Evolutionary conservation across 2,797 vertebrate genomes (phyloP).

Genomic region (Characodon lateralis): DNA sequence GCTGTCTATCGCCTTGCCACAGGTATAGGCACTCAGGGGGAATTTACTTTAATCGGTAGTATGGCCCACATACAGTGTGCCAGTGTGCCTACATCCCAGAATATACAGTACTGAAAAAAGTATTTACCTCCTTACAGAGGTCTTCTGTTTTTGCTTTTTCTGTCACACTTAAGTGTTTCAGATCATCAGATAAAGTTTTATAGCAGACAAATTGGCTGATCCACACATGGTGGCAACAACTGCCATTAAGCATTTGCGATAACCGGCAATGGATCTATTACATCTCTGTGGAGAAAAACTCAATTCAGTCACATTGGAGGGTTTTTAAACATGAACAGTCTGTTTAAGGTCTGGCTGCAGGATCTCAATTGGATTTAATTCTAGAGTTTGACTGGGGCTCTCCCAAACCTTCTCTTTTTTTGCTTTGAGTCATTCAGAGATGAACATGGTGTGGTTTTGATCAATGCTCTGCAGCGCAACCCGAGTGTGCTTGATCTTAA

Average conservation of each 20-base stretch:
- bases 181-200: not conserved
- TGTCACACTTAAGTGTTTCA: not conserved
- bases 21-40: constrained; percentile 79
- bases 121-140: not conserved
- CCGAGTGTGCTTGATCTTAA: too few species aligned
- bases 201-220: not conserved
- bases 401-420: not conserved
- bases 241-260: not conserved
- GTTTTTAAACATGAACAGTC: not conserved
- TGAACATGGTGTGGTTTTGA: not conserved
- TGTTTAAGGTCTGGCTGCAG: not conserved
- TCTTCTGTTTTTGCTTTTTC: not conserved
- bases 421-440: not conserved
- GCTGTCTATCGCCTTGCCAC: constrained; percentile 89
- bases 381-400: not conserved
- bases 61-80: not conserved
- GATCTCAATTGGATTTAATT: not conserved
- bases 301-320: not conserved
- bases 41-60: constrained; percentile 10
- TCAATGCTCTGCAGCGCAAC: not conserved
- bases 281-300: not conserved
- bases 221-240: not conserved
- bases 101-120: not conserved
- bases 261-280: not conserved
- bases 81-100: not conserved